Base-by-base conservation (phyloP, 2,113 vertebrate species). In the Uropsilus gracilis region DNA sequence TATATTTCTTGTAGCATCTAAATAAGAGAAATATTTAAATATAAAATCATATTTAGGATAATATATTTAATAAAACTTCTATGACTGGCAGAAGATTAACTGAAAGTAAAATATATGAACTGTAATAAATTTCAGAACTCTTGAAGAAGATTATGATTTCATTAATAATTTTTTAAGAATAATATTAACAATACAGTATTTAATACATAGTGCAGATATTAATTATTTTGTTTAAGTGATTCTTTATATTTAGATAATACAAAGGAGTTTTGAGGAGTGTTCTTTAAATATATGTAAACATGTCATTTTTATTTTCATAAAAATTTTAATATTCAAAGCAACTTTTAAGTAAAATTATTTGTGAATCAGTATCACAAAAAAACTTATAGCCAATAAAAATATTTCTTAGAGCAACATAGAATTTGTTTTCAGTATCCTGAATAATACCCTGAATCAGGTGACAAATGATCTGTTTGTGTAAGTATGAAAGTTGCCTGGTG, bases 301-400 rank as follows among this genome's bases (percentile, higher is more conserved):
- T 39, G 32, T 72, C 20, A 68, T 78, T 66, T 86, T 73, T 55
- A 94, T 85, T 96, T 90, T 94, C 32, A 90, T 42, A 48, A 69
- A 53, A 86, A 68, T 69, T 96, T 94, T 63, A 75, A 69, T 55
- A 92, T 94, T 93, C 10, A 50, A 88, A 88, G 53, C 39, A 80
- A 14, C 30, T 93, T 84, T 28, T 85, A 57, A 55, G 57, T 55
- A 77, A 3, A 68, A 73, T 48, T 91, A 82, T 55, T 26, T 39
- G n/a, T n/a, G n/a, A n/a, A 50, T 16, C 39, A 82, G 8, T 77
- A 55, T 80, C 53, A 59, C 82, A 42, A 84, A 78, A 86, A 80
- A 48, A 76, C 18, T 50, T 81, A n/a, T 61, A 46, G 44, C 55
- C 28, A 71, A n/a, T 72, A 96, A 86, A 55, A 48, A 69, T 92